Conservation (phyloP, 2,888 invertebrate genomes). For the Monoplex corrugatus region DNA sequence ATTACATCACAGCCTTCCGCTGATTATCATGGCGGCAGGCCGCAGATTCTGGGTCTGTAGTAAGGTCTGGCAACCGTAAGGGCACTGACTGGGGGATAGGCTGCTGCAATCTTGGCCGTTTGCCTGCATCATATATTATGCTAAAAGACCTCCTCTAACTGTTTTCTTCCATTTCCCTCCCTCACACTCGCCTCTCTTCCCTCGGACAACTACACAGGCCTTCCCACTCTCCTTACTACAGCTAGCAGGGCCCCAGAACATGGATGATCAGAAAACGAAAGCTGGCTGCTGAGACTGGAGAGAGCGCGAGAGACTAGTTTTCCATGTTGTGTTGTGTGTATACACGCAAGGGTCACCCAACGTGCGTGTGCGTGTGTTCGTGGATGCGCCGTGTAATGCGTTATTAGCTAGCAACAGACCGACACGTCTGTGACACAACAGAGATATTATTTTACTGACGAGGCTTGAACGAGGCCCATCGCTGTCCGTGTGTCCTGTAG, state of each 20-base stretch:
- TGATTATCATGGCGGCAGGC: background rate
- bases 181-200: background rate
- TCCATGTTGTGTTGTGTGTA: slow-evolving; percentile 27
- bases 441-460: background rate
- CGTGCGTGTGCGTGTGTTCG: background rate
- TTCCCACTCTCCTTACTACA: background rate
- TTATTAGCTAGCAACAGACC: background rate
- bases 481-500: background rate
- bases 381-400: background rate
- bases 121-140: slow-evolving; percentile 48
- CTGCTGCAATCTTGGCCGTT: background rate
- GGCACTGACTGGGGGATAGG: background rate
- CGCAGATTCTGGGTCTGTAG: no score
- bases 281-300: slow-evolving; percentile 23
- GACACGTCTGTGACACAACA: background rate
- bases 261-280: slow-evolving; percentile 42
- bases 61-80: no score
- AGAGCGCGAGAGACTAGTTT: background rate
- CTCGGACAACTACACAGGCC: no score
- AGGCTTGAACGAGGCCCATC: background rate
- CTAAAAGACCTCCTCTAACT: background rate
- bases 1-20: background rate
- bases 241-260: slow-evolving; percentile 42
- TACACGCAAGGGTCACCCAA: no score
- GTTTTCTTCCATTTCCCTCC: background rate